A percentile compares a stretch with the other conserved stretches of the same genome.
phyloP scores from a whole-genome alignment of 2,888 invertebrate genomes.

The Meiosimyza decipiens region DNA sequence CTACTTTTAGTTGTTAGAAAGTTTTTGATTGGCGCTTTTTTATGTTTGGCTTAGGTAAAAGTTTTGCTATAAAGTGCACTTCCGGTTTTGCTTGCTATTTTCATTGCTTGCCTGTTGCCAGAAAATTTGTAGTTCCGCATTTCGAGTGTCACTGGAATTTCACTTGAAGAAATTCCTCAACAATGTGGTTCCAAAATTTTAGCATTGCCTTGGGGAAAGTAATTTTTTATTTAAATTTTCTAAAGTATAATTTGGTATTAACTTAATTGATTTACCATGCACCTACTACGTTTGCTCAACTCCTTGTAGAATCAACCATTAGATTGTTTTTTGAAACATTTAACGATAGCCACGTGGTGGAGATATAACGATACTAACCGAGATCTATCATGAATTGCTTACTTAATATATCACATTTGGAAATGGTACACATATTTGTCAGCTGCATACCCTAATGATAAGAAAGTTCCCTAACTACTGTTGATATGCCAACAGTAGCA shows the following conservation, averaged over 20 bases:
- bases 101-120: constrained; percentile 56
- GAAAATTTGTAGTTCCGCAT: constrained; percentile 63
- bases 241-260: no score
- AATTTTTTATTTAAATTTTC: no score
- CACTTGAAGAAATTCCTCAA: constrained; percentile 18
- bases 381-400: no score
- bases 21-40: no score
- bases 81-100: constrained; percentile 54
- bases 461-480: constrained; percentile 48
- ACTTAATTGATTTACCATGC: neutral
- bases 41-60: no score
- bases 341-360: neutral
- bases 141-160: constrained; percentile 46
- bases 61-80: constrained; percentile 44
- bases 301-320: constrained; percentile 12
- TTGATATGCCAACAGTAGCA: constrained; percentile 44
- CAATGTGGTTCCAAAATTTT: no score
- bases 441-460: constrained; percentile 36
- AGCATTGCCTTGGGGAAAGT: no score
- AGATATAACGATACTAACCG: neutral
- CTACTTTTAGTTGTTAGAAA: neutral
- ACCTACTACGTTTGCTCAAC: constrained; percentile 19
- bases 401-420: no score
- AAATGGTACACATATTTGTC: neutral
- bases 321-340: constrained; percentile 16